phyloP scores from a whole-genome alignment of 2,797 vertebrate species.

The Glyptemys insculpta region DNA sequence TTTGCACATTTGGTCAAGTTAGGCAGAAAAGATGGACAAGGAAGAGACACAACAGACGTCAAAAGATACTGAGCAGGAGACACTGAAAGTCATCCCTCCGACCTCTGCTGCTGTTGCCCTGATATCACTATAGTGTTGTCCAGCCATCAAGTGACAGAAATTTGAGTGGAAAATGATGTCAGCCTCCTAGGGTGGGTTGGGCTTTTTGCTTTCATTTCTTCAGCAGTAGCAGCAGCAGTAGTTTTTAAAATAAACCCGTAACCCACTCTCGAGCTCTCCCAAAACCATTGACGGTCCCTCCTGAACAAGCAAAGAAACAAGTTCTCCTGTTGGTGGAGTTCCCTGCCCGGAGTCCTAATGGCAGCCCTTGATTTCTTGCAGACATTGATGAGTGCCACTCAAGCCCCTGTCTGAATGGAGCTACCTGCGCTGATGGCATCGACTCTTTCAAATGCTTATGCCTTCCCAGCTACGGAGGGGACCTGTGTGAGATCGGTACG shows the following conservation, averaged over 20 bases:
- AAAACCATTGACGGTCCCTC: slow-evolving; percentile 8
- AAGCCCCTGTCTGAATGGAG: slow-evolving; percentile 98
- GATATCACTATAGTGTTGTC: not conserved
- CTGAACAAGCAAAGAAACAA: slow-evolving; percentile 52
- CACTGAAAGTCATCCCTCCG: not conserved
- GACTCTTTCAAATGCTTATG: slow-evolving; percentile 99
- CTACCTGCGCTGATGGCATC: slow-evolving; percentile 94
- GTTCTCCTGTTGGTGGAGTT: slow-evolving; percentile 64
- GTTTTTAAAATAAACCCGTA: slow-evolving; percentile 28
- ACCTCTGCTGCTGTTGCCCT: not conserved
- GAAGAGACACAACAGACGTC: not conserved
- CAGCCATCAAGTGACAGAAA: not conserved
- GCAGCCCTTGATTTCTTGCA: slow-evolving; percentile 94
- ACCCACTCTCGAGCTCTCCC: slow-evolving; percentile 16
- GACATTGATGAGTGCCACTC: slow-evolving; percentile 96
- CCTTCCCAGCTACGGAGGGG: slow-evolving; percentile 99
- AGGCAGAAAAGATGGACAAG: not conserved
- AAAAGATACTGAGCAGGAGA: not conserved
- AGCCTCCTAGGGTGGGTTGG: slow-evolving; percentile 30
- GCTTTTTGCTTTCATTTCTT: slow-evolving; percentile 30
- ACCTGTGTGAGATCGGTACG: slow-evolving; percentile 97
- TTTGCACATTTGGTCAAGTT: not conserved
- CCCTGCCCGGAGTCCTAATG: slow-evolving; percentile 86
- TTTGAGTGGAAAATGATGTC: not conserved
- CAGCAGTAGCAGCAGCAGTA: slow-evolving; percentile 68